phyloP scores from a whole-genome alignment of 2,888 invertebrate species.

The Temnothorax unifasciatus region DNA sequence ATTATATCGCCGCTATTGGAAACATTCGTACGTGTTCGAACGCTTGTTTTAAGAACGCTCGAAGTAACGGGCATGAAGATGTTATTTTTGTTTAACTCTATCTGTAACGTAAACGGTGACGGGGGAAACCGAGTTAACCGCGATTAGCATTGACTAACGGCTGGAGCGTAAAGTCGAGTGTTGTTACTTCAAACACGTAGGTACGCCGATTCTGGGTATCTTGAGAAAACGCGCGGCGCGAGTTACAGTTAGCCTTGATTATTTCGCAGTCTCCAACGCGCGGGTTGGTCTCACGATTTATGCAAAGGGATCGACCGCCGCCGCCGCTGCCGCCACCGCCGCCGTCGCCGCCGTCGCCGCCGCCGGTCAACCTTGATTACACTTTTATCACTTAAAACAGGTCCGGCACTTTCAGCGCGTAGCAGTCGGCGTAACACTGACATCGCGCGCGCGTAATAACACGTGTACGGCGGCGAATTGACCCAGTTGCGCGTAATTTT shows the following conservation, averaged over 20 bases:
- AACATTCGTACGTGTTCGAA: not conserved
- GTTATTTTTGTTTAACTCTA: not conserved
- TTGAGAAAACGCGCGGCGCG: constrained; percentile 45
- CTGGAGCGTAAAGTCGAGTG: not conserved
- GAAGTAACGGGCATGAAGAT: not conserved
- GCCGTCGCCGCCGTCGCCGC: constrained; percentile 18
- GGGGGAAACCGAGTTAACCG: not conserved
- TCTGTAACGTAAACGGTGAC: not conserved
- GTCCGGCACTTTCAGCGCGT: constrained; percentile 52
- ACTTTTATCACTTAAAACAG: constrained; percentile 53
- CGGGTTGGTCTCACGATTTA: constrained; percentile 51
- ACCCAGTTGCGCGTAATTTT: constrained; percentile 51
- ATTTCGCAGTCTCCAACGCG: constrained; percentile 25
- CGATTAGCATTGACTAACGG: constrained; percentile 12
- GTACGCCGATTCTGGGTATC: constrained; percentile 45
- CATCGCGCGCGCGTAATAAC: constrained; percentile 47
- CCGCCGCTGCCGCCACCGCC: constrained; percentile 4
- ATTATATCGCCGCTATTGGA: not conserved
- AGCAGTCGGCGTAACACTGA: constrained; percentile 46
- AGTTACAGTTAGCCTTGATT: constrained; percentile 54
- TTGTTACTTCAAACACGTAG: constrained; percentile 9
- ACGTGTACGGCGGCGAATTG: constrained; percentile 44
- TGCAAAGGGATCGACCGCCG: constrained; percentile 53
- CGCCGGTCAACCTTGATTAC: constrained; percentile 53
- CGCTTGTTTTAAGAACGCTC: not conserved